Evolutionary conservation across 1,140 invertebrate genomes (phyloP).

Genomic region (Zaprionus tsacasi): DNA sequence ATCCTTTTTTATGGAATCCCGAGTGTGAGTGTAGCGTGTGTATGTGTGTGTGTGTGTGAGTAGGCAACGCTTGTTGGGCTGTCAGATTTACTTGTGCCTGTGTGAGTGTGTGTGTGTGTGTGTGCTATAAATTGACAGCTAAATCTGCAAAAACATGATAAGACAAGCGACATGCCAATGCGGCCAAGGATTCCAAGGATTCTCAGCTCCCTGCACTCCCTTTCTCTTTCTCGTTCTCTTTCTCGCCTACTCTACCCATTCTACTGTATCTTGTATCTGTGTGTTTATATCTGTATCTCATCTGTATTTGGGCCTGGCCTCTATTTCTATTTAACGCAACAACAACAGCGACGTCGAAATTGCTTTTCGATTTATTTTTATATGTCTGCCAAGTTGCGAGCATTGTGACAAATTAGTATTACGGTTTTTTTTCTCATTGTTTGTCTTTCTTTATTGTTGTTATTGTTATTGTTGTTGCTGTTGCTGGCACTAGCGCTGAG

Average conservation of each 20-base stretch:
- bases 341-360: constrained; percentile 65
- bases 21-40: constrained; percentile 11
- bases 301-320: constrained; percentile 43
- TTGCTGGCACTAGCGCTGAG: constrained; percentile 40
- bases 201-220: neutral
- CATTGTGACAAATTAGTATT: constrained; percentile 80
- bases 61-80: constrained; percentile 71
- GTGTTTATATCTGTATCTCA: constrained; percentile 55
- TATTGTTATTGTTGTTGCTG: constrained; percentile 27
- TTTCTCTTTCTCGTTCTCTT: neutral
- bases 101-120: constrained; percentile 37
- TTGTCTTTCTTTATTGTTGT: constrained; percentile 22
- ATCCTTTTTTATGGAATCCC: constrained; percentile 63
- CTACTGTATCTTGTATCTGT: constrained; percentile 30
- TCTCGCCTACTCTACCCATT: neutral
- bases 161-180: constrained; percentile 81
- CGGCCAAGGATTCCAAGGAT: constrained; percentile 64
- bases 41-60: constrained; percentile 1
- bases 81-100: constrained; percentile 74
- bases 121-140: constrained; percentile 78
- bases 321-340: constrained; percentile 69
- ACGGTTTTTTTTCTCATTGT: constrained; percentile 37
- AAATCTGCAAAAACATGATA: constrained; percentile 83
- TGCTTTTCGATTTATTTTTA: constrained; percentile 82
- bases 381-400: constrained; percentile 71